A percentile compares a stretch with the other conserved stretches of the same genome.
phyloP scores from a whole-genome alignment of 2,113 vertebrate genomes.

The Marmota monax region DNA sequence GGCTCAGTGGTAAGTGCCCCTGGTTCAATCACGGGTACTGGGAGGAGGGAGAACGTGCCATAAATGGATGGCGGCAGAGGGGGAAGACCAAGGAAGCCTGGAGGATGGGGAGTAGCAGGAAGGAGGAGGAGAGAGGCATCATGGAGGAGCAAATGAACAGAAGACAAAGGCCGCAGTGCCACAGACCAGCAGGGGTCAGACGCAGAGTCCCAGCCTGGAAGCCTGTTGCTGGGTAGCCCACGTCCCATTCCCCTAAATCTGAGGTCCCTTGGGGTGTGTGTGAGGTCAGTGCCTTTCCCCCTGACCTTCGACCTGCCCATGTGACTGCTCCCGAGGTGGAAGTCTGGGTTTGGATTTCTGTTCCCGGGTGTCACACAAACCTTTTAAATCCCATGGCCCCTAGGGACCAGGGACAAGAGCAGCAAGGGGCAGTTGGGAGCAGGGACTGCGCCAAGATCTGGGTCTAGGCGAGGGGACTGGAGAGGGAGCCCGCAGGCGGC shows the following conservation, averaged over 20 bases:
- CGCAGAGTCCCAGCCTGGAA: background rate
- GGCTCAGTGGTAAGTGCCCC: background rate
- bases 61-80: background rate
- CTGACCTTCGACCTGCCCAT: background rate
- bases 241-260: background rate
- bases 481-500: background rate
- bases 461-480: background rate
- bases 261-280: background rate
- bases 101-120: background rate
- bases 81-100: background rate
- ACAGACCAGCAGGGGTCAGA: background rate
- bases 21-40: background rate
- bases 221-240: too few relatives aligned
- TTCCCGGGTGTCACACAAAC: constrained; percentile 47
- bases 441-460: background rate
- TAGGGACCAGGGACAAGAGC: constrained; percentile 41
- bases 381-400: constrained; percentile 72
- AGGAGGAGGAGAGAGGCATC: background rate
- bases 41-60: too few relatives aligned
- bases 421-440: background rate
- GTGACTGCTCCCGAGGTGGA: background rate
- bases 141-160: background rate
- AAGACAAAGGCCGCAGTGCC: background rate
- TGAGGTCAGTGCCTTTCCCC: background rate
- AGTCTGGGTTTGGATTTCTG: constrained; percentile 70